A percentile compares a stretch with the other conserved stretches of the same genome.
Evolutionary conservation across 2,113 vertebrate species (phyloP).

Genomic region (Rhineura floridana): DNA sequence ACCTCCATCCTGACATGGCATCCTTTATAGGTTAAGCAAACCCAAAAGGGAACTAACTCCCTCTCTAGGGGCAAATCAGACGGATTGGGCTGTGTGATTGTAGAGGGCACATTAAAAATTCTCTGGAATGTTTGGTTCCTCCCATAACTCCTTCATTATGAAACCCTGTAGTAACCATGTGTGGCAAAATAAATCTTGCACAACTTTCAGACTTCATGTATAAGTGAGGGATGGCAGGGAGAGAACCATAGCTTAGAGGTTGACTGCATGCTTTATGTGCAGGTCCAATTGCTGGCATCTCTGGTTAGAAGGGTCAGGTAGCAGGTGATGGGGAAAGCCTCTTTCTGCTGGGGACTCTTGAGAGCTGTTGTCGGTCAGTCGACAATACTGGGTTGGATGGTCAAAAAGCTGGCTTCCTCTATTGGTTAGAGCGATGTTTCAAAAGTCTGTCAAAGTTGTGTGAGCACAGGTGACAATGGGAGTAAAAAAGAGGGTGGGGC

Average conservation of each 20-base stretch:
- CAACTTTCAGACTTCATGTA: too few relatives aligned
- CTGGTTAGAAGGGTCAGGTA: background rate
- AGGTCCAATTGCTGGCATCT: background rate
- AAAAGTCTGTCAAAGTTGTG: too few relatives aligned
- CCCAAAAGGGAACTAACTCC: slow-evolving; percentile 11
- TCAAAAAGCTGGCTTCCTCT: background rate
- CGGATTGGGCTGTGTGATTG: background rate
- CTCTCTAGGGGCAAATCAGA: background rate
- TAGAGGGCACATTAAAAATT: background rate
- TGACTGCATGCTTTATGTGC: background rate
- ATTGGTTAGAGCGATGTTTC: background rate
- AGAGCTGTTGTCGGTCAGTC: background rate
- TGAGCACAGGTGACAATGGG: too few relatives aligned
- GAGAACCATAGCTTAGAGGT: background rate
- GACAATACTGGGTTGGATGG: too few relatives aligned
- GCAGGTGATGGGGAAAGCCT: background rate
- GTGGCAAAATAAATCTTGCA: background rate
- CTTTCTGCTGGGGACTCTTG: background rate
- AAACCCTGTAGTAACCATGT: background rate
- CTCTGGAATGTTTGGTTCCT: background rate
- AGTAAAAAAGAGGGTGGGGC: too few relatives aligned
- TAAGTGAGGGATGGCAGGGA: too few relatives aligned
- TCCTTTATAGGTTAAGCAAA: slow-evolving; percentile 45
- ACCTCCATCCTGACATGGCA: slow-evolving; percentile 27
- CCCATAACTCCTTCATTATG: background rate